Evolutionary conservation across 2,113 vertebrate genomes (phyloP), one percentile per base, ranked within the genome.

Genomic region (Gopherus flavomarginatus): DNA sequence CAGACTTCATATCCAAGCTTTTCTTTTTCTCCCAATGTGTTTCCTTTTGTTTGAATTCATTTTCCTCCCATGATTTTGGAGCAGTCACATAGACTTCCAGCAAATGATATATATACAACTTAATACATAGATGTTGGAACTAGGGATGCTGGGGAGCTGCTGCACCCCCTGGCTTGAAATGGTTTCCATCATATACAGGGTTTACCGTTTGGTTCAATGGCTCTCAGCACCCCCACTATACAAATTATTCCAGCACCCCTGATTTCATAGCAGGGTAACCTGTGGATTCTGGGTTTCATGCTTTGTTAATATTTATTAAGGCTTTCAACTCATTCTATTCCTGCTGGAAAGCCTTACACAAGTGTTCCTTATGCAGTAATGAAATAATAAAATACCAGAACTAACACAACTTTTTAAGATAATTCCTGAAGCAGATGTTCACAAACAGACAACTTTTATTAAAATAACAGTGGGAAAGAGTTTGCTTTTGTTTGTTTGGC

Each of bases 351-450:
- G 83, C 42, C 94, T n/a, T 2, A 57, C 4, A 82, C 84, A 80
- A 83, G 26, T 77, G 50, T 95, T 87, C 83, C 86, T 82, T 79
- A 96, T 95, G 47, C n/a, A 96, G 90, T 90, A 86, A 95, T 72
- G 72, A 95, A 92, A 62, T 1, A 90, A 62, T 69, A 83, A 91
- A 95, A 78, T 84, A 81, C 75, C 53, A 80, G 72, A 96, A 86
- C 78, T 44, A 59, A 94, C 59, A 82, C 88, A 94, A 87, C 88
- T 96, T 97, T 92, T 89, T 90, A 96, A 97, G 88, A 95, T 92
- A 96, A 95, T 94, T 97, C 84, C 81, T 96, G 90, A 96, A 97
- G 92, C 96, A 97, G 94, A 97, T 97, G 94, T 97, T 97, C 62
- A n/a, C 91, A 92, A 96, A 85, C 75, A 93, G 81, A 84, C 92